Evolutionary conservation across 2,888 invertebrate species (phyloP).

Genomic region (Rhagonycha lutea): DNA sequence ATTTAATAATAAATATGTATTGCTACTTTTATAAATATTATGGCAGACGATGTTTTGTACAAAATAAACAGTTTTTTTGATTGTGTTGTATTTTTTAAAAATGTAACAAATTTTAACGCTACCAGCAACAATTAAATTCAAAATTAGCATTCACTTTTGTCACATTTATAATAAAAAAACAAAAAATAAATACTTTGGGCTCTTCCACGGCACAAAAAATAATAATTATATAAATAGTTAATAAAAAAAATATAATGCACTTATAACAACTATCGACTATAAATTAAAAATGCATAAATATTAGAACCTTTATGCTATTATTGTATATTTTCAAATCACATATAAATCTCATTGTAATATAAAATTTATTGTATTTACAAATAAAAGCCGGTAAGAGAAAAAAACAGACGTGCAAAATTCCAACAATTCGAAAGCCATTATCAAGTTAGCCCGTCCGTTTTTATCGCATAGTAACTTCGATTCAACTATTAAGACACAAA

Average conservation of each 20-base stretch:
- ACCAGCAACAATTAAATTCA: background rate
- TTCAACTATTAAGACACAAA: background rate
- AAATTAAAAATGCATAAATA: slow-evolving; percentile 14
- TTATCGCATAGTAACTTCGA: background rate
- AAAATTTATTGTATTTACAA: slow-evolving; percentile 18
- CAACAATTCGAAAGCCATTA: background rate
- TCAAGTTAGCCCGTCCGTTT: background rate
- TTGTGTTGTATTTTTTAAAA: background rate
- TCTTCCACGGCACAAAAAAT: slow-evolving; percentile 1
- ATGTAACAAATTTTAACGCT: background rate
- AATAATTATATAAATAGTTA: slow-evolving; percentile 12
- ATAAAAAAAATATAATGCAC: slow-evolving; percentile 18
- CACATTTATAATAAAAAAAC: slow-evolving; percentile 1
- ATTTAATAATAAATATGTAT: background rate
- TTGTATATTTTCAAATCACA: slow-evolving; percentile 25
- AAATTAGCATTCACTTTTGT: background rate
- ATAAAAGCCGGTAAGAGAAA: slow-evolving; percentile 8
- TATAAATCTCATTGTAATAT: slow-evolving; percentile 20
- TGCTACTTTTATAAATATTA: slow-evolving; percentile 12
- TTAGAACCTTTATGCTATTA: slow-evolving; percentile 16
- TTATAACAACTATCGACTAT: slow-evolving; percentile 20
- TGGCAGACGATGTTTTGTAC: slow-evolving; percentile 27
- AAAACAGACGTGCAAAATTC: background rate
- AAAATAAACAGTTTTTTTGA: slow-evolving; percentile 15
- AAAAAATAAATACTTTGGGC: background rate